Percentiles rank a stretch among this genome's conserved stretches.
Evolutionary conservation across 2,797 vertebrate genomes (phyloP).

Genomic region (Lophotriccus pileatus): DNA sequence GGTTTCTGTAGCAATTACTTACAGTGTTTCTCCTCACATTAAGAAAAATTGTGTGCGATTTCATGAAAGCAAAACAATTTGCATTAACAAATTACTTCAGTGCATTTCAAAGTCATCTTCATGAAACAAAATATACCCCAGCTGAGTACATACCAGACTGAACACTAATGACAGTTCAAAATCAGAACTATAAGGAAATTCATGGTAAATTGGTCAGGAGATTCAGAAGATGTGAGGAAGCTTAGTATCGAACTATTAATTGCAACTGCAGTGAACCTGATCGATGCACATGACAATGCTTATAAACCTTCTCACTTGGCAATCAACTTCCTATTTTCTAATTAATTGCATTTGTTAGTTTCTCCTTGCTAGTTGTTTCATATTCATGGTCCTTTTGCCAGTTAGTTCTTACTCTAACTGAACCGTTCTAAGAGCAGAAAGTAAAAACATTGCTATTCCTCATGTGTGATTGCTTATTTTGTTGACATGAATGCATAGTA

Average conservation of each 20-base stretch:
- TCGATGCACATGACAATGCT: conserved; percentile 36
- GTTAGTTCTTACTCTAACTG: conserved; percentile 13
- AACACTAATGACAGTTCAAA: conserved; percentile 25
- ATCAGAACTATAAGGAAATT: neutral
- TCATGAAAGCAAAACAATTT: conserved; percentile 57
- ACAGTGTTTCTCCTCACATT: conserved; percentile 7
- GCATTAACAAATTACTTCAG: conserved; percentile 53
- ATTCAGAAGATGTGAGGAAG: conserved; percentile 40
- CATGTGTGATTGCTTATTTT: conserved; percentile 24
- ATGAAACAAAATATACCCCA: conserved; percentile 52
- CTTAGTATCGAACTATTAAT: conserved; percentile 58
- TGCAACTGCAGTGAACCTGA: conserved; percentile 47
- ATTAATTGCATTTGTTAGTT: conserved; percentile 14
- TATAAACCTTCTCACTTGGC: conserved; percentile 42
- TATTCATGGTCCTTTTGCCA: conserved; percentile 10
- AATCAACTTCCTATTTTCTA: conserved; percentile 38
- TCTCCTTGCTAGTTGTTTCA: conserved; percentile 20
- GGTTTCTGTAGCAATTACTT: conserved; percentile 16
- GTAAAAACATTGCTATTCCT: neutral
- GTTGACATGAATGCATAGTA: neutral
- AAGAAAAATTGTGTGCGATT: conserved; percentile 49
- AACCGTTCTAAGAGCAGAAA: conserved; percentile 9
- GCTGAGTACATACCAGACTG: conserved; percentile 25
- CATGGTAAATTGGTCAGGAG: conserved; percentile 22
- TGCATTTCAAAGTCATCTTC: conserved; percentile 48